These are phyloP conservation scores for Lophotis ruficrista DNA, from an alignment of 2,113 vertebrate genomes.

Conservation along the genomic window DNA sequence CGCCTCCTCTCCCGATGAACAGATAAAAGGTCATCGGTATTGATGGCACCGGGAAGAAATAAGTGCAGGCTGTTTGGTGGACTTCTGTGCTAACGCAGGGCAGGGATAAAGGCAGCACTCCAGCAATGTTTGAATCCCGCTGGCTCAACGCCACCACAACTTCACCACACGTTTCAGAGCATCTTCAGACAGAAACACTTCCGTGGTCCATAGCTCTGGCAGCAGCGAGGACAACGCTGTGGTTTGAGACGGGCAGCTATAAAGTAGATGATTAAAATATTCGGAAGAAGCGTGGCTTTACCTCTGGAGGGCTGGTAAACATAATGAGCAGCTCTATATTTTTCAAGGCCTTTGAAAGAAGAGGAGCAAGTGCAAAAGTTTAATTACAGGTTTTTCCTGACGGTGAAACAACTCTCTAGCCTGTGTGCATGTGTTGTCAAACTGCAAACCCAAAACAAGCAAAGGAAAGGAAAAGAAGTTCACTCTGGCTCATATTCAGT, in stretches of 20 bases:
- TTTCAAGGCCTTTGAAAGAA: constrained; percentile 22
- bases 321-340: neutral
- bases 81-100: neutral
- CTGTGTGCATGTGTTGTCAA: neutral
- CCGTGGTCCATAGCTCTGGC: neutral
- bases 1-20: neutral
- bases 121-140: neutral
- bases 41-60: neutral
- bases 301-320: neutral
- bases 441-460: neutral
- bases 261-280: constrained; percentile 2
- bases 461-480: neutral
- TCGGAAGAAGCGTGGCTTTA: neutral
- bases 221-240: neutral
- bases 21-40: constrained; percentile 9
- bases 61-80: neutral
- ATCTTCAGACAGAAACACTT: neutral
- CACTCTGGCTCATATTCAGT: neutral
- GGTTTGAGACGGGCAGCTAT: neutral
- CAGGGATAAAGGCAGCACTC: neutral
- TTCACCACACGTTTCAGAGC: neutral
- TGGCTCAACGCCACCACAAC: neutral
- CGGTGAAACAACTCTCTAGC: neutral
- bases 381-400: neutral
- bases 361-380: neutral